phyloP scores from a whole-genome alignment of 2,797 vertebrate species.

The Diplodus sargus region DNA sequence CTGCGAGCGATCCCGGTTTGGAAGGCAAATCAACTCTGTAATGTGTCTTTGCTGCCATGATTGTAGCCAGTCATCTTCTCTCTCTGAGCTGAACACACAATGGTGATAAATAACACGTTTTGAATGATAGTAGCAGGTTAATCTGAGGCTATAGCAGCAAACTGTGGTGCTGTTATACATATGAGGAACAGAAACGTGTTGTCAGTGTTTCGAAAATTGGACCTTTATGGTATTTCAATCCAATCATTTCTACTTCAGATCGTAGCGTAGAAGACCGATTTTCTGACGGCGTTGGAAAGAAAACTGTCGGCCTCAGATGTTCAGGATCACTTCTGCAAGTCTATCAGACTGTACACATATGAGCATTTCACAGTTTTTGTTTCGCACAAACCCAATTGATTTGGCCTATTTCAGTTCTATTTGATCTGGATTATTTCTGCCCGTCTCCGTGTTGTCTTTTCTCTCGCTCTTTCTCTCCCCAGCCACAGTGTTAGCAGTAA shows the following conservation, averaged over 20 bases:
- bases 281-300: background rate
- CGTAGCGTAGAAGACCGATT: background rate
- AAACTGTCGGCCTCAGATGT: constrained; percentile 2
- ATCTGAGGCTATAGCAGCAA: too few species aligned
- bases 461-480: constrained; percentile 18
- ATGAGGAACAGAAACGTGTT: background rate
- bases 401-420: constrained; percentile 34
- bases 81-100: too few species aligned
- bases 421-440: constrained; percentile 30
- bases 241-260: background rate
- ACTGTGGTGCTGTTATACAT: too few species aligned
- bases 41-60: too few species aligned
- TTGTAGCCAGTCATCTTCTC: too few species aligned
- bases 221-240: background rate
- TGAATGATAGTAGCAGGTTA: too few species aligned
- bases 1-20: too few species aligned
- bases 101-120: too few species aligned
- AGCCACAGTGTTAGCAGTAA: constrained; percentile 43
- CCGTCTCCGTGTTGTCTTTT: constrained; percentile 1
- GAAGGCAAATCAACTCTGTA: too few species aligned
- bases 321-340: background rate
- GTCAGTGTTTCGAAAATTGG: background rate
- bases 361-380: constrained; percentile 8
- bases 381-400: constrained; percentile 9
- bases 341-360: constrained; percentile 5